phyloP scores from a whole-genome alignment of 2,888 invertebrate genomes.

The Pelosia muscerda region DNA sequence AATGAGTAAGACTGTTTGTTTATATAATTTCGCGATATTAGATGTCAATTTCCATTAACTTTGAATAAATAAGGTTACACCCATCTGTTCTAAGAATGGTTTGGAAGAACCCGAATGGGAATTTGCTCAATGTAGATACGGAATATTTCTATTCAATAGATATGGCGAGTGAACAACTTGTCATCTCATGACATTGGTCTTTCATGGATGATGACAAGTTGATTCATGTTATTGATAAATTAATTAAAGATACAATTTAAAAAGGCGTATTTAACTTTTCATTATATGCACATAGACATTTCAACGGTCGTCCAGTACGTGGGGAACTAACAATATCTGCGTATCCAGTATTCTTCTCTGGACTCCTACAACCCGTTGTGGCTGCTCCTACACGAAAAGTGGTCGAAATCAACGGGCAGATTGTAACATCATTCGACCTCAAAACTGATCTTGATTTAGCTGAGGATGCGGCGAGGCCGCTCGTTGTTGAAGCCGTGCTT shows the following conservation, averaged over 20 bases:
- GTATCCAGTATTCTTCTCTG: conserved; percentile 93
- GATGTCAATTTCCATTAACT: conserved; percentile 53
- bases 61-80: background rate
- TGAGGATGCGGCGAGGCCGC: conserved; percentile 92
- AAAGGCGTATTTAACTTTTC: background rate
- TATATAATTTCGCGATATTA: conserved; percentile 38
- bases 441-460: conserved; percentile 91
- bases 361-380: conserved; percentile 92
- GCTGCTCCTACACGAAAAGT: conserved; percentile 91
- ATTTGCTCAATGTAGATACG: background rate
- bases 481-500: conserved; percentile 95
- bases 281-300: conserved; percentile 87
- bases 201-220: background rate
- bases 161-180: background rate
- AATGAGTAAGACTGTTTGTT: conserved; percentile 52
- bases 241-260: background rate
- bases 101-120: background rate
- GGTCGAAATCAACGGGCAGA: conserved; percentile 88
- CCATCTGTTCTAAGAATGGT: background rate
- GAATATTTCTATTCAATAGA: background rate
- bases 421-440: conserved; percentile 92
- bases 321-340: conserved; percentile 95
- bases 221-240: no score
- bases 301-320: conserved; percentile 94
- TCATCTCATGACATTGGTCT: background rate